Percentiles rank a stretch among this genome's conserved stretches.
Evolutionary conservation across 2,113 vertebrate genomes (phyloP).

Genomic region (Gymnobelideus leadbeateri): DNA sequence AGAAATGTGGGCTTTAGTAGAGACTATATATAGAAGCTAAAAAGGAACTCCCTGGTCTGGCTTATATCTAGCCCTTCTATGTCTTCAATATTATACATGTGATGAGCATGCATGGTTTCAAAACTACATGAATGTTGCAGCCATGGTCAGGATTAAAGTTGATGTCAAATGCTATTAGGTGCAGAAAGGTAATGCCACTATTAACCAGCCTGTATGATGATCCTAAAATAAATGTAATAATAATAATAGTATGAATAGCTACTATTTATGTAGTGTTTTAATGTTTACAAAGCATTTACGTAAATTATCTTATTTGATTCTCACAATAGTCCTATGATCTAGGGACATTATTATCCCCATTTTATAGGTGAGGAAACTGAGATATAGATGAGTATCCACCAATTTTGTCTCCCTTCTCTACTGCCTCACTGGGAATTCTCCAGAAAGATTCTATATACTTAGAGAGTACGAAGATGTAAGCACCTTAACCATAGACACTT

Average conservation of each 20-base stretch:
- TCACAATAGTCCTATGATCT: neutral
- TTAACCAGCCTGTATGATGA: neutral
- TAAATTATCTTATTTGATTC: neutral
- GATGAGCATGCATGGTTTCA: neutral
- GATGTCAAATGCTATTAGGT: neutral
- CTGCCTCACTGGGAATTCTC: neutral
- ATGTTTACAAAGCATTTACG: neutral
- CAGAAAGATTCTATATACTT: neutral
- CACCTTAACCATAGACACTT: neutral
- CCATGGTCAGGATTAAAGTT: too few relatives aligned
- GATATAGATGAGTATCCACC: neutral
- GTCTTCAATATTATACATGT: neutral
- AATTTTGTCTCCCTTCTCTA: neutral
- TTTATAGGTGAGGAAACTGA: neutral
- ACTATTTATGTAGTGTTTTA: neutral
- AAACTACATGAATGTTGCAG: too few relatives aligned
- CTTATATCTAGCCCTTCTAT: neutral
- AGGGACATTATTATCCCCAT: neutral
- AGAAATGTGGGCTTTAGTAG: neutral
- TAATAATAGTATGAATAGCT: too few relatives aligned
- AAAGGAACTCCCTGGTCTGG: neutral
- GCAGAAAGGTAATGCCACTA: neutral
- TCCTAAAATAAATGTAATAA: neutral
- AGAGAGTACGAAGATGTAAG: neutral
- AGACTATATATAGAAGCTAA: neutral